Evolutionary conservation across 2,888 invertebrate genomes (phyloP).

Genomic region (Rhamphomyia laevipes): DNA sequence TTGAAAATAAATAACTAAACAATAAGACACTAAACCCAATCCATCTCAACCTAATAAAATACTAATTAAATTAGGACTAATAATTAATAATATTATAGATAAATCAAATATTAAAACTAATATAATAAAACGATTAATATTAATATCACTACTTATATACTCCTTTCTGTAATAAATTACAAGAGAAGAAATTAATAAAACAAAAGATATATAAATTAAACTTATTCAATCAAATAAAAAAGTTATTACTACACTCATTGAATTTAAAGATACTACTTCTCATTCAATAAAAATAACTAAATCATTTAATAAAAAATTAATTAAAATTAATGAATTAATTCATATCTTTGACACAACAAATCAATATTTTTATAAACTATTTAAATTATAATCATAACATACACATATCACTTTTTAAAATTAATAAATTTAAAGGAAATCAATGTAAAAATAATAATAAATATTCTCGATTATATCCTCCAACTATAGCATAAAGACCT

Average conservation of each 20-base stretch:
- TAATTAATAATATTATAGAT: constrained; percentile 56
- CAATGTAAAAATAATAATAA: constrained; percentile 50
- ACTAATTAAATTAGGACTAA: constrained; percentile 55
- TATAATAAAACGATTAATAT: constrained; percentile 51
- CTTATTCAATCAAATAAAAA: constrained; percentile 54
- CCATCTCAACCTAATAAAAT: constrained; percentile 65
- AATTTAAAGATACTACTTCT: too few relatives aligned
- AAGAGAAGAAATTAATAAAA: constrained; percentile 52
- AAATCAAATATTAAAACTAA: constrained; percentile 53
- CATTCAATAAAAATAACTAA: too few relatives aligned
- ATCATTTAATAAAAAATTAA: constrained; percentile 42
- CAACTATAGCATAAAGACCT: constrained; percentile 41
- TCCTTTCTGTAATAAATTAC: constrained; percentile 51
- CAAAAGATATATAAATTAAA: constrained; percentile 50
- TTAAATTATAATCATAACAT: constrained; percentile 44
- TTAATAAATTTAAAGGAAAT: constrained; percentile 49
- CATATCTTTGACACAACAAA: constrained; percentile 53
- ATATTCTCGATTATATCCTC: constrained; percentile 43
- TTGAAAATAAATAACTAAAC: constrained; percentile 45
- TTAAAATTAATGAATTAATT: constrained; percentile 40
- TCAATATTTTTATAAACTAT: constrained; percentile 56
- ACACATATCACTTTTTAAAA: constrained; percentile 44
- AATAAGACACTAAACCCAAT: constrained; percentile 58
- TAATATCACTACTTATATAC: constrained; percentile 48
- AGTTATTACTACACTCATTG: constrained; percentile 39